Conservation (phyloP, 2,888 invertebrate genomes). For the Lapara coniferarum region DNA sequence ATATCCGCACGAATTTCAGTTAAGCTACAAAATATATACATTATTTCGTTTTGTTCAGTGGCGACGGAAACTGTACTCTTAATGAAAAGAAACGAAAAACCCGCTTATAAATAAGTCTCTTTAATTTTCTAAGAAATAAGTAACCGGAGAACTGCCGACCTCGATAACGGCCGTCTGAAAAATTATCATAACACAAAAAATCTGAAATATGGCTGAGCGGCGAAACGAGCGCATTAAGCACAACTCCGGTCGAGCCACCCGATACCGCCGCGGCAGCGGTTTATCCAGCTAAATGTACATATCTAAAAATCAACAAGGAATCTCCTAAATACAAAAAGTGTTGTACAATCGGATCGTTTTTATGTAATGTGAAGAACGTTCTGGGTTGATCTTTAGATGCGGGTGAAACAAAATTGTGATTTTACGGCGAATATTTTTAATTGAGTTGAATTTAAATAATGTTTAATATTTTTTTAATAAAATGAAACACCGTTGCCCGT, state of each 20-base stretch:
- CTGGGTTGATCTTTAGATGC: background rate
- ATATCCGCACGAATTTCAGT: background rate
- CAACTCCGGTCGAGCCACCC: background rate
- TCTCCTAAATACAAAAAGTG: slow-evolving; percentile 8
- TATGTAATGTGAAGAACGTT: background rate
- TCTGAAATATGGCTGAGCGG: slow-evolving; percentile 13
- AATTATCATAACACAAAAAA: slow-evolving; percentile 18
- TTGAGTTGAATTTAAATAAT: background rate
- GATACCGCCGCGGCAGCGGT: slow-evolving; percentile 4
- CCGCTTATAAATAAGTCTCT: slow-evolving; percentile 10
- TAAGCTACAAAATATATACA: too few relatives aligned
- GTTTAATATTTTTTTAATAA: background rate
- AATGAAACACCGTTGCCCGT: too few relatives aligned
- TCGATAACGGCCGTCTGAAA: slow-evolving; percentile 7
- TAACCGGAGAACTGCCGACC: background rate
- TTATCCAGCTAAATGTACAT: background rate
- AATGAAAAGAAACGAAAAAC: background rate
- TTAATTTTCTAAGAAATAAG: slow-evolving; percentile 22
- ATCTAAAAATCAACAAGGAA: background rate
- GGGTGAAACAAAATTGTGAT: slow-evolving; percentile 3
- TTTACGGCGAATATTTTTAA: background rate
- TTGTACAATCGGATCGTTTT: background rate
- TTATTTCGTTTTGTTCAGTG: background rate
- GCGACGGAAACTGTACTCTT: slow-evolving; percentile 6
- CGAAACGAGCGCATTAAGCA: slow-evolving; percentile 6